A percentile compares a stretch with the other conserved stretches of the same genome.
These are phyloP conservation scores for Mythimna vitellina DNA, from an alignment of 2,888 invertebrate genomes.

Conservation along the genomic window DNA sequence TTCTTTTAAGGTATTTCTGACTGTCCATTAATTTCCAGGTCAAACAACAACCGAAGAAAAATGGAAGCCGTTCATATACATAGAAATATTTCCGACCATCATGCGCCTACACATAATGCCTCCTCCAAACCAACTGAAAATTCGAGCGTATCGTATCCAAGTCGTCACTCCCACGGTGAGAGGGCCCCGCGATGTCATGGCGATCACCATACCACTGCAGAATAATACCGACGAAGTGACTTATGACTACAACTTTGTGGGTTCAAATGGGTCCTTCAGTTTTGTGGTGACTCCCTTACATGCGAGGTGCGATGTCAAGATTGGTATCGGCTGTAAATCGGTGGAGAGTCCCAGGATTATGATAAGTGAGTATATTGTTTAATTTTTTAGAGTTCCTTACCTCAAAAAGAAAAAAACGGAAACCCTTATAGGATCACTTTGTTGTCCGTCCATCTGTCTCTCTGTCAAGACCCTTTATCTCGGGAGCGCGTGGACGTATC, in stretches of 20 bases:
- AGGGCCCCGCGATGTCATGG: constrained; percentile 65
- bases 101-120: constrained; percentile 83
- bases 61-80: constrained; percentile 87
- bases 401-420: too few species aligned
- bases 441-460: too few species aligned
- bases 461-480: too few species aligned
- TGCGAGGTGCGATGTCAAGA: constrained; percentile 65
- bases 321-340: constrained; percentile 68
- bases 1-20: neutral
- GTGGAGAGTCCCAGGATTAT: constrained; percentile 82
- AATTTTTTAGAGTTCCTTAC: too few species aligned
- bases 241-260: constrained; percentile 78
- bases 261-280: constrained; percentile 78
- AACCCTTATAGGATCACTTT: too few species aligned
- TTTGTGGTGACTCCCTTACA: constrained; percentile 83
- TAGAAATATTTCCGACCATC: constrained; percentile 79
- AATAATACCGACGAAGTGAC: constrained; percentile 79
- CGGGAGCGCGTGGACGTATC: too few species aligned
- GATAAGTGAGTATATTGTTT: constrained; percentile 78
- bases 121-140: constrained; percentile 78
- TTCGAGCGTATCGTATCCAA: constrained; percentile 76
- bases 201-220: constrained; percentile 64
- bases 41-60: constrained; percentile 75
- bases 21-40: constrained; percentile 68
- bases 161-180: constrained; percentile 73